These are phyloP conservation scores for Cossypha dichroa DNA, from an alignment of 2,797 vertebrate genomes.

Conservation along the genomic window DNA sequence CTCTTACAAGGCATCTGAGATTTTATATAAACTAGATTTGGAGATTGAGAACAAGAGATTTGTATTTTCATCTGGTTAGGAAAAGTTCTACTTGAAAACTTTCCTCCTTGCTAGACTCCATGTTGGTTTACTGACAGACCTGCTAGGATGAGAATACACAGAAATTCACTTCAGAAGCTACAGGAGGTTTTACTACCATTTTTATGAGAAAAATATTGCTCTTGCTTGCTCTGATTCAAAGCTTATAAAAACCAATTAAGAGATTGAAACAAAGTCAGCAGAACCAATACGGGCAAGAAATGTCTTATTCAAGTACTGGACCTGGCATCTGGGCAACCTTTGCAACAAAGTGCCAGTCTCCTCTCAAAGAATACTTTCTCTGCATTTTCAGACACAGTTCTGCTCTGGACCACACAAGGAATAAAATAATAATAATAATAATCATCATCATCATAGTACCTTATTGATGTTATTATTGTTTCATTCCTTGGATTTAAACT, in stretches of 20 bases:
- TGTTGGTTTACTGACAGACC: not conserved
- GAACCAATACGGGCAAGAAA: not conserved
- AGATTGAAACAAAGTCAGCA: not conserved
- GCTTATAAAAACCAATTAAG: not conserved
- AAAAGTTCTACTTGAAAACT: not conserved
- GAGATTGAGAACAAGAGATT: not conserved
- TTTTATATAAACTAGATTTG: not conserved
- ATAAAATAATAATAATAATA: not conserved
- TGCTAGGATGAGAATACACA: not conserved
- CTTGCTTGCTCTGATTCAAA: not conserved
- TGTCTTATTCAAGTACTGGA: accelerated
- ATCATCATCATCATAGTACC: too few species aligned
- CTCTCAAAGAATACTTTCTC: not conserved
- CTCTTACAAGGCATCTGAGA: not conserved
- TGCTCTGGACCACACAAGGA: not conserved
- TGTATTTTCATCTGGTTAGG: not conserved
- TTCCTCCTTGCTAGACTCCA: not conserved
- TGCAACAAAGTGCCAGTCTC: not conserved
- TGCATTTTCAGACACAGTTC: not conserved
- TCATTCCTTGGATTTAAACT: not conserved
- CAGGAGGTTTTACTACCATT: not conserved
- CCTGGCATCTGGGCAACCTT: not conserved
- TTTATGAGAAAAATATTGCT: not conserved
- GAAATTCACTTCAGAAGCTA: not conserved
- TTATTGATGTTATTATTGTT: not conserved